phyloP scores from a whole-genome alignment of 1,140 invertebrate genomes.

The Nephila pilipes region DNA sequence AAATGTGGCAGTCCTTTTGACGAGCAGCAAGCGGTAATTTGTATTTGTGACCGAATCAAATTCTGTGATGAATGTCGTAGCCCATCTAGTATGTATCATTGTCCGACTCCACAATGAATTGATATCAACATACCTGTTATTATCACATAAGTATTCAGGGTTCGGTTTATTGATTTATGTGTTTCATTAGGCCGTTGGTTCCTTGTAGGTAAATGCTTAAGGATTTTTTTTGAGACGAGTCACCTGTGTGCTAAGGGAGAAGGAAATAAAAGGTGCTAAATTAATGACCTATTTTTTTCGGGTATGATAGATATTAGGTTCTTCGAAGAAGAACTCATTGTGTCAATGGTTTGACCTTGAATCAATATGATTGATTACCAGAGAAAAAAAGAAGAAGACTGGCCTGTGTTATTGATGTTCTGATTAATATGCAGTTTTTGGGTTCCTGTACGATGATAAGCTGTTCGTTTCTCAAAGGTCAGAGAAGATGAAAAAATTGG shows the following conservation, averaged over 20 bases:
- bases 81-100: neutral
- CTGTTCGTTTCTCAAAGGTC: too few species aligned
- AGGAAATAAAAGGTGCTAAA: neutral
- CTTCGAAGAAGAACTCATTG: neutral
- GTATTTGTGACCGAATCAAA: neutral
- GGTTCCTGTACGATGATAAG: too few species aligned
- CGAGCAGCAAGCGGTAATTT: neutral
- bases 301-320: neutral
- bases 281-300: neutral
- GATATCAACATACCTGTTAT: slow-evolving; percentile 2
- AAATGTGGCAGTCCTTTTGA: neutral
- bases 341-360: neutral
- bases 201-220: neutral
- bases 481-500: neutral
- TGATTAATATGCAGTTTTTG: too few species aligned
- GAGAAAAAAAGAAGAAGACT: neutral
- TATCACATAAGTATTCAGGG: neutral
- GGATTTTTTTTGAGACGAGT: neutral
- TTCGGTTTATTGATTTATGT: neutral
- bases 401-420: too few species aligned
- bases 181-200: neutral
- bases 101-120: neutral
- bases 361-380: neutral
- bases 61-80: neutral
- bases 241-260: neutral